Conservation (phyloP, 2,888 invertebrate genomes). For the Hydrotaea cyrtoneurina region DNA sequence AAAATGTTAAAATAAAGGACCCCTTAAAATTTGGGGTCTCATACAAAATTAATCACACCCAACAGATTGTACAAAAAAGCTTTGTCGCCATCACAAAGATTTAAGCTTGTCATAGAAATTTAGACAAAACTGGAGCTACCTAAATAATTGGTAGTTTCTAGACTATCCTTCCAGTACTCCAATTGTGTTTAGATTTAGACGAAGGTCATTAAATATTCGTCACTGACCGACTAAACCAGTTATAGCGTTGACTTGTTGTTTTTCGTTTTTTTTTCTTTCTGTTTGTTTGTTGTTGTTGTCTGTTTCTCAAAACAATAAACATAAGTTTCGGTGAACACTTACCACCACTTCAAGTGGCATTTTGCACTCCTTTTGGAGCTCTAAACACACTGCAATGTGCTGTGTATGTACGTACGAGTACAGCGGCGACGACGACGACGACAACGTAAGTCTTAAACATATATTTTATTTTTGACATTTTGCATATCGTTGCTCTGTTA, state of each 20-base stretch:
- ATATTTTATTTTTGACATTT: constrained; percentile 60
- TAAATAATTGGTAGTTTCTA: too few relatives aligned
- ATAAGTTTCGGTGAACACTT: neutral
- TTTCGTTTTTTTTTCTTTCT: too few relatives aligned
- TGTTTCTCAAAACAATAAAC: neutral
- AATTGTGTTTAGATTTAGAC: too few relatives aligned
- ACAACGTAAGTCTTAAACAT: constrained; percentile 69
- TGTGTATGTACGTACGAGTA: neutral
- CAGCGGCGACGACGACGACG: neutral
- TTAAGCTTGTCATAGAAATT: too few relatives aligned
- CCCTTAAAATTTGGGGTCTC: too few relatives aligned
- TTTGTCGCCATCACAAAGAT: too few relatives aligned
- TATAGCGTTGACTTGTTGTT: neutral
- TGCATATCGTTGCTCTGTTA: constrained; percentile 33
- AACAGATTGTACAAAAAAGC: too few relatives aligned
- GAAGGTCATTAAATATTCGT: neutral
- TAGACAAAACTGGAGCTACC: too few relatives aligned
- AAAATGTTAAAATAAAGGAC: too few relatives aligned
- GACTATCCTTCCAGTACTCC: too few relatives aligned
- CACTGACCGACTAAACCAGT: constrained; percentile 2
- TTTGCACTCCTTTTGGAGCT: constrained; percentile 39
- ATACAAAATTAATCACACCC: too few relatives aligned
- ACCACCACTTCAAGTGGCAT: constrained; percentile 61
- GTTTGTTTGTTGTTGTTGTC: too few relatives aligned
- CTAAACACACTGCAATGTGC: neutral